Base-by-base conservation (phyloP, 2,888 invertebrate genomes). In the Drosophila rubida region DNA sequence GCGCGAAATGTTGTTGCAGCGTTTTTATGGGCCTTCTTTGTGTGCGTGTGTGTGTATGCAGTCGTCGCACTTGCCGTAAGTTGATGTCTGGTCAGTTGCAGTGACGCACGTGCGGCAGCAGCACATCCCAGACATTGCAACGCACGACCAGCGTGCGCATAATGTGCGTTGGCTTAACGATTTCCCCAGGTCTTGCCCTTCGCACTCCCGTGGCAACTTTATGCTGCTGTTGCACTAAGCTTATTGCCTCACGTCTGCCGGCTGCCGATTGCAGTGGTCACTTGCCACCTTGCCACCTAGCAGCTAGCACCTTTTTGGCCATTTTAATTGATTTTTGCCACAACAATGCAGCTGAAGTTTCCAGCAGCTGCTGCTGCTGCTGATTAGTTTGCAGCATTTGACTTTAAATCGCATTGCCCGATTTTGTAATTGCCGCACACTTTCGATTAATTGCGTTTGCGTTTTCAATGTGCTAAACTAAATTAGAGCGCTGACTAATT, bases 271-370 rank as follows among this genome's bases (percentile, higher is more conserved):
- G 69, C 57, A 41, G 42, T 59, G 65, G 37, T 16, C 22, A 27
- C 11, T 22, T 66, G 30, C 55, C 32, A 27, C 2, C 35, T 14
- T 14, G 8, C 8, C 35, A 13, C 9, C 44, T 16, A n/a, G 37
- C 11, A 35, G 5, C 35, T 30, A 14, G 22, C 27, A 45, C 58
- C 35, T 54, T 60, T 59, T 57, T 55, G 58, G 50, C 39, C 41
- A 42, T 66, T 82, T 75, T 81, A 81, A 81, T 85, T 81, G 81
- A 85, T 82, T 81, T 85, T 68, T 53, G 62, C 25, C 63, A 39
- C 50, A 63, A 46, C 75, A 67, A 75, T 71, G 65, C 65, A 55
- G 39, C 48, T 45, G 19, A 42, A 62, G 61, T 19, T 46, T 51
- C 30, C 60, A 63, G 50, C 48, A 58, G 44, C 27, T 35, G 8